These are phyloP conservation scores for Cyphomyrmex costatus DNA, from an alignment of 1,140 invertebrate genomes.

Conservation along the genomic window DNA sequence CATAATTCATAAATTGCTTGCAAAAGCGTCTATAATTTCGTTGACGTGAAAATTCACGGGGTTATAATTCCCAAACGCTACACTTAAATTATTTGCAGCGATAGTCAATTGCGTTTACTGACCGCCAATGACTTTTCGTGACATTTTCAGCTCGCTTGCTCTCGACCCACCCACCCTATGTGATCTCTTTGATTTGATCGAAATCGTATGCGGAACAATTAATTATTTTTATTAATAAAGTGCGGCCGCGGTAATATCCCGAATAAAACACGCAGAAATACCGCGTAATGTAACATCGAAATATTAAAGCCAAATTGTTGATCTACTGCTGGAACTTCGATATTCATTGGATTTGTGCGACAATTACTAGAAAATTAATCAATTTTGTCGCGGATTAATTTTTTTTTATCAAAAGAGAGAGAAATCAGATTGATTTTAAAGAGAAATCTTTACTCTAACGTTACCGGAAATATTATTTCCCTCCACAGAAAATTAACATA, in stretches of 20 bases:
- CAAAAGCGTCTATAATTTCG: conserved; percentile 27
- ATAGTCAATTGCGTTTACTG: conserved; percentile 39
- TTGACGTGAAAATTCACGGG: conserved; percentile 29
- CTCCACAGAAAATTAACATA: too few species aligned
- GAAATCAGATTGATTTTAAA: not conserved
- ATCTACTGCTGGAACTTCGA: not conserved
- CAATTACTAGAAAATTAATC: not conserved
- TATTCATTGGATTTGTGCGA: not conserved
- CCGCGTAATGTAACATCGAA: conserved; percentile 24
- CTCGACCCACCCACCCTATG: not conserved
- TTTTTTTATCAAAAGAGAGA: not conserved
- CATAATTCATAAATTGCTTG: conserved; percentile 22
- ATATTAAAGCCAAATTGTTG: conserved; percentile 32
- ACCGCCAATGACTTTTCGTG: conserved; percentile 42
- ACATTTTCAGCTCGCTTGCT: conserved; percentile 15
- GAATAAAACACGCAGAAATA: conserved; percentile 42
- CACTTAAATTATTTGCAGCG: conserved; percentile 52
- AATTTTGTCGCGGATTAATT: not conserved
- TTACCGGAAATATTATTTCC: not conserved
- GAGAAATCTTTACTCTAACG: not conserved
- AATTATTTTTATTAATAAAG: conserved; percentile 61
- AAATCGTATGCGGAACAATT: conserved; percentile 39
- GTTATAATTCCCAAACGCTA: conserved; percentile 32
- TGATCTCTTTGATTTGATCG: conserved; percentile 53
- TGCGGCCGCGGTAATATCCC: conserved; percentile 37